Conservation (phyloP, 2,113 vertebrate genomes). For the Zingel zingel region DNA sequence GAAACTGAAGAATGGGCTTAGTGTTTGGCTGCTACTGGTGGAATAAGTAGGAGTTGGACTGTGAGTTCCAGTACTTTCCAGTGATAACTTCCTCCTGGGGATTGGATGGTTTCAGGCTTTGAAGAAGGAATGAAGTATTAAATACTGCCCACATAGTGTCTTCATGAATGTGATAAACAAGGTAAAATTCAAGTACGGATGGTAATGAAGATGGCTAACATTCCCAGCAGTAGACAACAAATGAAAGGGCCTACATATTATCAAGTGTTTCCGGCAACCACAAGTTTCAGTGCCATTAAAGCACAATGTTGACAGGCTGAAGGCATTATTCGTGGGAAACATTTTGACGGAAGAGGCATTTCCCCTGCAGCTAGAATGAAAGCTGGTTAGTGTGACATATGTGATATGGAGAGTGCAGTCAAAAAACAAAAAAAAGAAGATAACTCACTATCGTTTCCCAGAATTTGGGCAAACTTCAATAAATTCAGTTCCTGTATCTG, state of each 20-base stretch:
- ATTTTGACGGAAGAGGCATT: conserved; percentile 40
- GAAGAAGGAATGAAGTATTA: conserved; percentile 20
- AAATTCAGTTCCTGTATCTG: conserved; percentile 30
- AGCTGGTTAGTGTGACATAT: conserved; percentile 42
- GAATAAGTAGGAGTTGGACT: conserved; percentile 40
- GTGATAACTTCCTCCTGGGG: conserved; percentile 5
- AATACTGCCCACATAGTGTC: conserved; percentile 21
- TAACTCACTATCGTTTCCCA: conserved; percentile 37
- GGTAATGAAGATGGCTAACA: conserved; percentile 10
- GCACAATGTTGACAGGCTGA: conserved; percentile 20
- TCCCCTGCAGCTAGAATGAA: conserved; percentile 10
- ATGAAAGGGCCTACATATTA: conserved; percentile 36
- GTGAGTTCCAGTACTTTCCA: conserved; percentile 30
- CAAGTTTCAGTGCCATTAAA: conserved; percentile 20
- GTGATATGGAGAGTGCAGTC: conserved; percentile 28
- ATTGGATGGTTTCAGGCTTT: conserved; percentile 26
- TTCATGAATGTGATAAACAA: conserved; percentile 45
- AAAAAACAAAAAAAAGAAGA: conserved; percentile 16
- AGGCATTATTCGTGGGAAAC: conserved; percentile 38
- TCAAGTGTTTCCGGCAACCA: conserved; percentile 55
- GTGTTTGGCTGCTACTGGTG: conserved; percentile 25
- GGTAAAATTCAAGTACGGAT: conserved; percentile 26
- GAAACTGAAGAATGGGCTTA: conserved; percentile 1
- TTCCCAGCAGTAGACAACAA: conserved; percentile 44
- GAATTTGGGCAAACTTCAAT: not conserved